These are phyloP conservation scores for Ethmia dodecea DNA, from an alignment of 2,888 invertebrate genomes.

Conservation along the genomic window DNA sequence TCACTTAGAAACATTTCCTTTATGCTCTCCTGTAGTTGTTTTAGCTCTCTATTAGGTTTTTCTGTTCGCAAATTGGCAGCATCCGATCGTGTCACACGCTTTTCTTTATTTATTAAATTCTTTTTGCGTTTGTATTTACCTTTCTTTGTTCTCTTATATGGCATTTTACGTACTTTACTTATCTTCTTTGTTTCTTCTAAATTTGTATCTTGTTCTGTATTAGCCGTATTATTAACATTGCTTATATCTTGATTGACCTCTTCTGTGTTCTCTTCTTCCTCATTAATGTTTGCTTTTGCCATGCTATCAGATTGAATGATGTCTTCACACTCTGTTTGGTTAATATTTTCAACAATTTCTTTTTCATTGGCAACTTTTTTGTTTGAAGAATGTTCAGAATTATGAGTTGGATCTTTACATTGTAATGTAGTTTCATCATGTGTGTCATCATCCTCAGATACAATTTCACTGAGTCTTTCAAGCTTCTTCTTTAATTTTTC, in stretches of 20 bases:
- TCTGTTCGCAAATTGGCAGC: slow-evolving; percentile 27
- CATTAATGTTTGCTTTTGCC: background rate
- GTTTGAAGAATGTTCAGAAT: background rate
- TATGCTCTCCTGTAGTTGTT: slow-evolving; percentile 82
- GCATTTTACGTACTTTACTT: slow-evolving; percentile 13
- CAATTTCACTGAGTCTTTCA: slow-evolving; percentile 74
- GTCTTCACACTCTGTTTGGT: too few relatives aligned
- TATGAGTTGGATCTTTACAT: background rate
- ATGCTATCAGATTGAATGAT: too few relatives aligned
- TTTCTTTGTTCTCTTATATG: slow-evolving; percentile 5
- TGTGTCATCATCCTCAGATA: slow-evolving; percentile 66
- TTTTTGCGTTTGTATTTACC: slow-evolving; percentile 1
- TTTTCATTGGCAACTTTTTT: background rate
- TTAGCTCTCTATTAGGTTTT: slow-evolving; percentile 69
- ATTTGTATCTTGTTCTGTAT: background rate
- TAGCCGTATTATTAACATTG: background rate
- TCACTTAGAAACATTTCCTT: slow-evolving; percentile 83
- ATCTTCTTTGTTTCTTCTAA: background rate
- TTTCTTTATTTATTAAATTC: slow-evolving; percentile 13
- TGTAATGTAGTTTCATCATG: slow-evolving; percentile 16
- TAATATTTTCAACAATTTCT: too few relatives aligned
- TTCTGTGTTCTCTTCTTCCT: background rate
- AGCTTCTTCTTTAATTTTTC: slow-evolving; percentile 73
- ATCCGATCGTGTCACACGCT: slow-evolving; percentile 34
- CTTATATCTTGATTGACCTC: background rate